Base-by-base conservation (phyloP, 2,113 vertebrate genomes). In the Cottus gobio region DNA sequence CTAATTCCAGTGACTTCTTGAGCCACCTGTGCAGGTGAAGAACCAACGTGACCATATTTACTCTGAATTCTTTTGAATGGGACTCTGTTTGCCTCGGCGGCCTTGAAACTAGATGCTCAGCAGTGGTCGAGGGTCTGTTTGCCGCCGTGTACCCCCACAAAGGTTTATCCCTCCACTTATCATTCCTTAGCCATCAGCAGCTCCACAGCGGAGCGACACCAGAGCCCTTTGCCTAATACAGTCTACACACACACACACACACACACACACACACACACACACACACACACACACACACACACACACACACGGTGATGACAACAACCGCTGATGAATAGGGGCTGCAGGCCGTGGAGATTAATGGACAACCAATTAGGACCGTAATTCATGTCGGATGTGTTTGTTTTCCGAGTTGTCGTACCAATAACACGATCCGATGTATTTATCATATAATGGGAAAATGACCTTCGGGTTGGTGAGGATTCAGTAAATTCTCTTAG, bases 101-200 rank as follows among this genome's bases (percentile, higher is more conserved):
- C 74, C 66, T 34, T 85, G 86, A 93, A 90, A 92, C 77, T 44
- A 56, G 88, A 92, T 82, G 85, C 85, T 75, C 12, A 72, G 83
- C 67, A 65, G 67, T 74, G 87, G 76, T 71, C 13, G 10, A 31
- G 73, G 83, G 72, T 80, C 73, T 12, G 31, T 83, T 80, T 50
- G 44, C 61, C 8, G 58, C 71, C 31, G 12, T 54, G 67, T 77
- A 71, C 86, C 86, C 90, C 89, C 85, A 71, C 87, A 84, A 84
- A 83, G 75, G 76, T 88, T 84, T 76, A 79, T 73, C 87, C 82
- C 56, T 62, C 86, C 85, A 92, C 89, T 93, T 90, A 91, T 92
- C 92, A 93, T 92, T 92, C 92, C 87, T 84, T 1, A 75, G 84
- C 85, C 89, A 83, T 87, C 89, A 89, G 82, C 84, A 80, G 76